Percentiles rank a stretch among this genome's conserved stretches.
Conservation (phyloP, 2,888 invertebrate genomes). For the Pterobdella sp. region DNA sequence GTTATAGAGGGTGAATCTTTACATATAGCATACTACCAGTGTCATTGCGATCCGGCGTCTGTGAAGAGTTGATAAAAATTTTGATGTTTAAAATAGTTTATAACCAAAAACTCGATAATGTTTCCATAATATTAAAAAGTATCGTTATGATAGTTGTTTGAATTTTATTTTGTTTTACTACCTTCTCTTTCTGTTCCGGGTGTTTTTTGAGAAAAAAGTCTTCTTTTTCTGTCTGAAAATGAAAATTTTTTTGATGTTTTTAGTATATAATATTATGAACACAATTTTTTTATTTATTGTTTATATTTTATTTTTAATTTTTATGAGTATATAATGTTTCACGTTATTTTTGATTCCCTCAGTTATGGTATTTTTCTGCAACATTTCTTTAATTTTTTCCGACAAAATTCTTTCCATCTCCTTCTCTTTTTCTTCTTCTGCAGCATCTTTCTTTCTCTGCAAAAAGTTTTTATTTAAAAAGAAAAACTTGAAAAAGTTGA, state of each 20-base stretch:
- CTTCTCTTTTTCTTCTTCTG: background rate
- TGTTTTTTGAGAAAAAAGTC: background rate
- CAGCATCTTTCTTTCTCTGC: background rate
- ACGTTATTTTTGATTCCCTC: background rate
- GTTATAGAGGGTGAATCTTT: too few species aligned
- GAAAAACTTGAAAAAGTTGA: too few species aligned
- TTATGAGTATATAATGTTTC: background rate
- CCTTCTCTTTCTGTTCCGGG: background rate
- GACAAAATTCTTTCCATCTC: background rate
- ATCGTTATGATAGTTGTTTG: too few species aligned
- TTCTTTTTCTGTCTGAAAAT: background rate
- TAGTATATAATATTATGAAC: background rate
- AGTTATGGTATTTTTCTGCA: background rate
- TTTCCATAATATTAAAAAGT: too few species aligned
- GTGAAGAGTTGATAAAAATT: too few species aligned
- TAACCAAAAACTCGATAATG: too few species aligned
- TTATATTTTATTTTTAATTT: background rate
- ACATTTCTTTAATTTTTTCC: background rate
- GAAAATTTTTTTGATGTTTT: too few species aligned
- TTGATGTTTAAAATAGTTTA: too few species aligned
- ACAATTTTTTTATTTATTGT: background rate
- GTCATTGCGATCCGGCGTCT: too few species aligned
- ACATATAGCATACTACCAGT: too few species aligned
- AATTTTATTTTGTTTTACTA: too few species aligned
- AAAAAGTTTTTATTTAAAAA: too few species aligned